A percentile compares a stretch with the other conserved stretches of the same genome.
Evolutionary conservation across 2,113 vertebrate genomes (phyloP).

Genomic region (Osmerus mordax): DNA sequence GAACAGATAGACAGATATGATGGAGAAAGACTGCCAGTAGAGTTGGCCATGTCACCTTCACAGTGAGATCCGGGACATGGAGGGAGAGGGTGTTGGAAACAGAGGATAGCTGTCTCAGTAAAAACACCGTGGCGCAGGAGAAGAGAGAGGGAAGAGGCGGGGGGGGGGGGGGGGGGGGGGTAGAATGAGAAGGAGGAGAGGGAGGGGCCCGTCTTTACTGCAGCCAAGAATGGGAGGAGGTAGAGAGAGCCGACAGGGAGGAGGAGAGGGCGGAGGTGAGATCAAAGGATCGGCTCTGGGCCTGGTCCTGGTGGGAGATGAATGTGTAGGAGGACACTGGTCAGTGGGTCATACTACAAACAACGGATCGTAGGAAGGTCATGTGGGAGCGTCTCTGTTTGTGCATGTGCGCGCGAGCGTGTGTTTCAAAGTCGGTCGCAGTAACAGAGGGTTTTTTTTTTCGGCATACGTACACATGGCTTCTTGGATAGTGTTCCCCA

Average conservation of each 20-base stretch:
- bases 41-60: too few relatives aligned
- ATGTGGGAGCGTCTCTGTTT: conserved; percentile 45
- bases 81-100: neutral
- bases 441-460: neutral
- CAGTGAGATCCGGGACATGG: neutral
- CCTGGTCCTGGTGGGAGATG: conserved; percentile 10
- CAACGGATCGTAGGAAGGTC: conserved; percentile 32
- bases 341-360: conserved; percentile 61
- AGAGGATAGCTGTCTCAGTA: neutral
- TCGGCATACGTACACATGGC: conserved; percentile 86
- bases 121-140: neutral
- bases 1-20: conserved; percentile 6
- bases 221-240: conserved; percentile 30
- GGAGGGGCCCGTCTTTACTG: conserved; percentile 22
- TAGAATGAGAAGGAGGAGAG: conserved; percentile 19
- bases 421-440: neutral
- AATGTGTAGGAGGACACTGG: conserved; percentile 30
- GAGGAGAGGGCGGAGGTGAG: conserved; percentile 42
- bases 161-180: conserved; percentile 8
- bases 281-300: conserved; percentile 39
- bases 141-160: neutral
- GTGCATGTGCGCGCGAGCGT: neutral
- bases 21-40: conserved; percentile 1
- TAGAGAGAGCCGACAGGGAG: conserved; percentile 14
- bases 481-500: conserved; percentile 86